Base-by-base conservation (phyloP, 2,797 vertebrate species). In the Catamblyrhynchus diadema region DNA sequence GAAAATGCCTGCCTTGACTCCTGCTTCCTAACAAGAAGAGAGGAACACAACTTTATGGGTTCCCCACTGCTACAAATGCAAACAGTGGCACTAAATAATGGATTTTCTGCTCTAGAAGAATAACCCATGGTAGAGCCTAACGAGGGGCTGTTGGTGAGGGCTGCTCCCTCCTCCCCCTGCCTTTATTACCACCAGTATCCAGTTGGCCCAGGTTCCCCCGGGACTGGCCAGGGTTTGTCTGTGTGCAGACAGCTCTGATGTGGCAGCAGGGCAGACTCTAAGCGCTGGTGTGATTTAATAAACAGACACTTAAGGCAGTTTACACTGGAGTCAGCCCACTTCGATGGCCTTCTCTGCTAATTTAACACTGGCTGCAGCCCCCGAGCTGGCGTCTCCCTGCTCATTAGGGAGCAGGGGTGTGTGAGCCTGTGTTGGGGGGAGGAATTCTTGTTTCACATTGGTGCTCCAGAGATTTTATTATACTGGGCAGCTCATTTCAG, bases 221-320 rank as follows among this genome's bases (percentile, higher is more conserved):
- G 96, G 97, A 95, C 85, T 67, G 91, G 92, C 94, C 95, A 27
- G 85, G 92, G 81, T 96, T 94, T 85, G 95, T 91, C 95, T 96
- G 94, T 93, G 90, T 86, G 94, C 95, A 97, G 97, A 97, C 95
- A 94, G 95, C 94, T 96, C 96, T 93, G 96, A 94, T 97, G 96
- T 97, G 94, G 97, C 95, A 97, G 96, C 93, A 94, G 93, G 94
- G 95, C 96, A 95, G 96, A 95, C 96, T 96, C 97, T 97, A 96
- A 97, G 97, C 95, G 30, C 81, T 93, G 95, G 95, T 94, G 94
- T 98, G 98, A 98, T 98, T 98, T 98, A 98, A 98, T 98, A 98
- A 98, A 97, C 97, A 98, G 97, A 98, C 98, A 98, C 98, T 98
- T 97, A 98, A 96, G 95, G 97, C 96, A 97, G 96, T 96, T 96